Conservation (phyloP, 2,888 invertebrate genomes). For the Acronicta leporina region DNA sequence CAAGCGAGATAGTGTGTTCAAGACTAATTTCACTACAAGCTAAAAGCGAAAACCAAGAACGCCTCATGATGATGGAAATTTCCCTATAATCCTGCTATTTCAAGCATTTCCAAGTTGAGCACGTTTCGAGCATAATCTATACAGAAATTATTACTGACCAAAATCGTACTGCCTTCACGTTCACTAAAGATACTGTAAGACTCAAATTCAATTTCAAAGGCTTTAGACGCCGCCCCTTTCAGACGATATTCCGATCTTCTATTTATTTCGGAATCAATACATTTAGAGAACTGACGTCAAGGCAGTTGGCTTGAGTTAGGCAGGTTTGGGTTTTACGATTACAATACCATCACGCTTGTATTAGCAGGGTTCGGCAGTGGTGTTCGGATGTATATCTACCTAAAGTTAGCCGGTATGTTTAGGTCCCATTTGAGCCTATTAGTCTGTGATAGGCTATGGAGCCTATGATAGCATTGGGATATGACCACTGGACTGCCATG, state of each 20-base stretch:
- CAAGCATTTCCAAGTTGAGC: conserved; percentile 18
- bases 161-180: conserved; percentile 24
- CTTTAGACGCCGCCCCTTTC: conserved; percentile 41
- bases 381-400: background rate
- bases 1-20: too few species aligned
- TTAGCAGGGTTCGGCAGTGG: too few species aligned
- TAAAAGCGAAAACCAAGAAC: background rate
- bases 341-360: too few species aligned
- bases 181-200: conserved; percentile 19
- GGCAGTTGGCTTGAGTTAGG: conserved; percentile 7
- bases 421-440: too few species aligned
- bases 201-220: conserved; percentile 56
- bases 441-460: too few species aligned
- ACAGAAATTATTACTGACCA: conserved; percentile 34
- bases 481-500: too few species aligned
- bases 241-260: conserved; percentile 40
- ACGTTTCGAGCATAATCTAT: conserved; percentile 26
- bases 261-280: conserved; percentile 58
- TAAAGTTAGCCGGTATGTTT: too few species aligned
- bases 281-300: conserved; percentile 21
- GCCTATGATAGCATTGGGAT: too few species aligned
- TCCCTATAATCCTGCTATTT: conserved; percentile 15
- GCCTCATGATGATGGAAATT: conserved; percentile 30
- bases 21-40: too few species aligned
- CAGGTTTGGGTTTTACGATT: conserved; percentile 5